A percentile compares a stretch with the other conserved stretches of the same genome.
Conservation (phyloP, 1,140 invertebrate genomes). For the Saxidomus purpurata region DNA sequence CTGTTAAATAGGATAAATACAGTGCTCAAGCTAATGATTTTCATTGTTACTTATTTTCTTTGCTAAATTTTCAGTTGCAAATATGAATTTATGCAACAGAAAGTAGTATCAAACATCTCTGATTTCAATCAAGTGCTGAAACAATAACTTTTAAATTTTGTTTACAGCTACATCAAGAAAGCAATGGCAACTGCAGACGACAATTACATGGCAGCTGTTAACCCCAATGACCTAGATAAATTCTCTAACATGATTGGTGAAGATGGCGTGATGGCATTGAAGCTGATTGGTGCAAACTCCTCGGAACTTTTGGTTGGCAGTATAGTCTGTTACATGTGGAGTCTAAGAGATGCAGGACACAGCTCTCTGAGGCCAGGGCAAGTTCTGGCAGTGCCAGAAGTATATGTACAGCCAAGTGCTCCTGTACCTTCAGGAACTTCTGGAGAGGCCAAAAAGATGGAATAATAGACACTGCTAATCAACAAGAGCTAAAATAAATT, state of each 20-base stretch:
- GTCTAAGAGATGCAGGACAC: not conserved
- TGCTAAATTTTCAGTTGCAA: no score
- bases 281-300: slow-evolving; percentile 33
- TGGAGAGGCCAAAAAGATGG: not conserved
- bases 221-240: not conserved
- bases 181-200: not conserved
- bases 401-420: not conserved
- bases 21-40: no score
- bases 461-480: not conserved
- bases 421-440: not conserved
- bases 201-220: not conserved
- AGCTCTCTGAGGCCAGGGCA: not conserved
- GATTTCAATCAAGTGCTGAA: no score
- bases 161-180: slow-evolving; percentile 29
- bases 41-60: no score
- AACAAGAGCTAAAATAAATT: no score
- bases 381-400: not conserved
- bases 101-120: no score
- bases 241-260: slow-evolving; percentile 42
- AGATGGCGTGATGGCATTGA: slow-evolving; percentile 48
- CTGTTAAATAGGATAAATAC: no score
- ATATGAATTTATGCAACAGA: no score
- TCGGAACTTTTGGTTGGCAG: slow-evolving; percentile 40
- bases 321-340: slow-evolving; percentile 44
- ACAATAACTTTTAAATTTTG: no score